These are phyloP conservation scores for Trachelus stipa DNA, from an alignment of 2,888 invertebrate species.

Conservation along the genomic window DNA sequence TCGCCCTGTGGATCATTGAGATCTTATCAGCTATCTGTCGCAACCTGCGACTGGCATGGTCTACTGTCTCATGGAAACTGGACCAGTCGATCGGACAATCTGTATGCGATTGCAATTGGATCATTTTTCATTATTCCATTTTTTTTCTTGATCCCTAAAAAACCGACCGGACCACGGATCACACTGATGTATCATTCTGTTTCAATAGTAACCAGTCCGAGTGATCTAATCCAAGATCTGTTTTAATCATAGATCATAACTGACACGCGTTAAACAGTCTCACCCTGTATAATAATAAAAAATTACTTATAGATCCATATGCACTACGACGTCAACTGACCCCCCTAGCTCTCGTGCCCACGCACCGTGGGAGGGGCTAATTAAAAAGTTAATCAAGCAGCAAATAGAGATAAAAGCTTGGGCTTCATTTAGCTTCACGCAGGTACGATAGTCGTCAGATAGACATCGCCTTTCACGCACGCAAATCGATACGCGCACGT, in stretches of 20 bases:
- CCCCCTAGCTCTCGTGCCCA: not conserved
- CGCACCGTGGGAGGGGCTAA: slow-evolving; percentile 24
- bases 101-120: not conserved
- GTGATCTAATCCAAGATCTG: not conserved
- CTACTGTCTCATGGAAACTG: not conserved
- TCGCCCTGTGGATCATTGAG: not conserved
- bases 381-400: slow-evolving; percentile 46
- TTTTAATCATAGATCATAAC: not conserved
- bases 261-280: not conserved
- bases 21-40: slow-evolving; percentile 27
- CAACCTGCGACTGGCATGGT: slow-evolving; percentile 7
- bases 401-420: slow-evolving; percentile 35
- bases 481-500: not conserved
- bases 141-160: not conserved
- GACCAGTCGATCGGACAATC: not conserved
- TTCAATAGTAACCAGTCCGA: not conserved
- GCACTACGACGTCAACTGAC: not conserved
- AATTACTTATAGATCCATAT: not conserved
- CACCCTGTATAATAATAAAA: not conserved
- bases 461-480: not conserved
- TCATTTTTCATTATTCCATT: not conserved
- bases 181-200: not conserved
- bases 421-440: slow-evolving; percentile 29
- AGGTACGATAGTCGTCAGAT: not conserved
- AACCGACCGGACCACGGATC: not conserved